Conservation (phyloP, 2,888 invertebrate genomes). For the Noctua janthina region DNA sequence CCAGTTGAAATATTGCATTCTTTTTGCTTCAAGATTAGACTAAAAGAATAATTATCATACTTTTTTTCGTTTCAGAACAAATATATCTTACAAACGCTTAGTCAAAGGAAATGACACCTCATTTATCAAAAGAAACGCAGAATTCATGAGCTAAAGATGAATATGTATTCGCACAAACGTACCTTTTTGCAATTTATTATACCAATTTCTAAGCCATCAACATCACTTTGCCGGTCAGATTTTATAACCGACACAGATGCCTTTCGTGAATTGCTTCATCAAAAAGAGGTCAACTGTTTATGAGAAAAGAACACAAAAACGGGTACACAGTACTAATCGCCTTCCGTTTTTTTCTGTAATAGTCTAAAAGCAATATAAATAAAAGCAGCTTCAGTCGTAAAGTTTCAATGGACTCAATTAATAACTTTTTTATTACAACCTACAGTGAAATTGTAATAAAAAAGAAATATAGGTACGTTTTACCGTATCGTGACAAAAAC, state of each 20-base stretch:
- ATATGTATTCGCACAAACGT: constrained; percentile 12
- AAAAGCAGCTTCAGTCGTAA: constrained; percentile 11
- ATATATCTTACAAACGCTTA: constrained; percentile 34
- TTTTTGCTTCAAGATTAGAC: no score
- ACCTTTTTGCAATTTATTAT: constrained; percentile 17
- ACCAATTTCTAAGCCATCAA: constrained; percentile 15
- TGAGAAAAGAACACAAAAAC: constrained; percentile 14
- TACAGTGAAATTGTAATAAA: constrained; percentile 43
- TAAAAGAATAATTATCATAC: constrained; percentile 20
- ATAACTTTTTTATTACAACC: constrained; percentile 46
- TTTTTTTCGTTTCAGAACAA: constrained; percentile 7
- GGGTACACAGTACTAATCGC: constrained; percentile 1
- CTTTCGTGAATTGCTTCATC: constrained; percentile 16
- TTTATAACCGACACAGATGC: constrained; percentile 16
- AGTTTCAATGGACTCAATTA: constrained; percentile 32
- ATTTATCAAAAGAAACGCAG: constrained; percentile 33
- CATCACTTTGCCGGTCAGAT: background rate
- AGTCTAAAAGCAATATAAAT: constrained; percentile 29
- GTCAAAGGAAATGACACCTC: constrained; percentile 48
- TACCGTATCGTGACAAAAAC: constrained; percentile 48
- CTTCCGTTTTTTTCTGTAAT: background rate
- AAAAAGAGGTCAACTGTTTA: constrained; percentile 45
- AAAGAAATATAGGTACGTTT: constrained; percentile 25
- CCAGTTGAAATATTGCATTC: background rate
- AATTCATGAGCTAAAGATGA: constrained; percentile 39